These are phyloP conservation scores for Prunella himalayana DNA, from an alignment of 2,113 vertebrate genomes.

Conservation along the genomic window DNA sequence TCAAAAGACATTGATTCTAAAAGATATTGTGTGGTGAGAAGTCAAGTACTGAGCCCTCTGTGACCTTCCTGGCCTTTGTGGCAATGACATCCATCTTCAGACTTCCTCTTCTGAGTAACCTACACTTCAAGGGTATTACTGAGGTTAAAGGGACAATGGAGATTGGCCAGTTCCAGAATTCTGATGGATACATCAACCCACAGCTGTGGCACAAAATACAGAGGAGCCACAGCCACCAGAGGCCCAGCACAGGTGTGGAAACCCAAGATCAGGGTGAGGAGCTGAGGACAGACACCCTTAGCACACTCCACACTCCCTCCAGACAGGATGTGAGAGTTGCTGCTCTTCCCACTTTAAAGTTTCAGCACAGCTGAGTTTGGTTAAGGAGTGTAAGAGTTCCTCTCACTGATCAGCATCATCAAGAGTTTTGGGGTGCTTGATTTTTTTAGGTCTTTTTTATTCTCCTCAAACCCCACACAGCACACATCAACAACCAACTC, in stretches of 20 bases:
- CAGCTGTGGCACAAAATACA: no score
- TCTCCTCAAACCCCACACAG: not conserved
- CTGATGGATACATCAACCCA: no score
- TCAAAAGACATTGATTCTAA: not conserved
- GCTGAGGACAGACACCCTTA: no score
- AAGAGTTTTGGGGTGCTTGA: not conserved
- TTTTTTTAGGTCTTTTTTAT: not conserved
- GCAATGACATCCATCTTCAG: not conserved
- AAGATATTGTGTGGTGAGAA: not conserved
- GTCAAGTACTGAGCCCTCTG: not conserved
- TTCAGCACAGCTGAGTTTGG: not conserved
- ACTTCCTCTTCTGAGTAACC: not conserved
- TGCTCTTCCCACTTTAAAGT: not conserved
- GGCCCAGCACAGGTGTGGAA: no score
- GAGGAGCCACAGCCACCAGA: not conserved
- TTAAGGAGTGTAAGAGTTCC: not conserved
- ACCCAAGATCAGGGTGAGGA: not conserved
- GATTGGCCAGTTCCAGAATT: not conserved
- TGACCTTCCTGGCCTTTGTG: not conserved
- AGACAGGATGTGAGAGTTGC: not conserved
- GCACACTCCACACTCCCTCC: not conserved
- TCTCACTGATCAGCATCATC: not conserved
- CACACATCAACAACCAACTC: not conserved
- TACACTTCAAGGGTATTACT: fast-evolving
- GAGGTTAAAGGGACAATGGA: not conserved